phyloP scores from a whole-genome alignment of 2,113 vertebrate species.

The Lynx canadensis region DNA sequence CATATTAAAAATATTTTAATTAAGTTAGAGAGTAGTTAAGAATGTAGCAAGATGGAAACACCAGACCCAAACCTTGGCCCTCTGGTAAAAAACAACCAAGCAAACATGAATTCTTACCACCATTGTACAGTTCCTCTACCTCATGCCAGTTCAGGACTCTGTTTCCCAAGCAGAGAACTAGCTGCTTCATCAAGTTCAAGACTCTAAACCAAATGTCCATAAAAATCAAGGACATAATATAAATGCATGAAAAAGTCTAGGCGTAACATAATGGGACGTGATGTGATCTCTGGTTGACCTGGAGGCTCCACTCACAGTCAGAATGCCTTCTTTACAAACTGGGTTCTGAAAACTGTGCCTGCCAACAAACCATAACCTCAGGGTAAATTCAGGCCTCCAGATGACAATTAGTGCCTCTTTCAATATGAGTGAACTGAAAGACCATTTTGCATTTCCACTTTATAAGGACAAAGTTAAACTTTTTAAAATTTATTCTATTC shows the following conservation, averaged over 20 bases:
- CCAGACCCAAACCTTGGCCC: background rate
- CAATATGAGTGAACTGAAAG: background rate
- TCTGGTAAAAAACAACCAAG: background rate
- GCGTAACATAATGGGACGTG: background rate
- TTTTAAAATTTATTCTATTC: slow-evolving; percentile 12
- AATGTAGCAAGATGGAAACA: background rate
- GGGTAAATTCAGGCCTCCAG: background rate
- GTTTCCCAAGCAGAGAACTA: background rate
- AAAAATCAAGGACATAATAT: background rate
- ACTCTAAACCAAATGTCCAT: background rate
- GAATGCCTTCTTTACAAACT: background rate
- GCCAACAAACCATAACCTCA: background rate
- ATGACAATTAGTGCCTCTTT: background rate
- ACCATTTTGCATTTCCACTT: background rate
- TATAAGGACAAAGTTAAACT: background rate
- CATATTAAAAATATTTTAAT: background rate
- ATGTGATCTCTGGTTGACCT: background rate
- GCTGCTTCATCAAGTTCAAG: background rate
- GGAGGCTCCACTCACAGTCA: background rate
- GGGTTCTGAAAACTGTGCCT: background rate
- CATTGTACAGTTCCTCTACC: background rate
- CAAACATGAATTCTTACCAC: background rate
- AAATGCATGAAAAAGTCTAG: background rate
- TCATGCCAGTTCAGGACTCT: background rate
- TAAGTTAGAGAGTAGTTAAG: background rate